Conservation (phyloP, 2,888 invertebrate species). For the Callosobruchus maculatus region DNA sequence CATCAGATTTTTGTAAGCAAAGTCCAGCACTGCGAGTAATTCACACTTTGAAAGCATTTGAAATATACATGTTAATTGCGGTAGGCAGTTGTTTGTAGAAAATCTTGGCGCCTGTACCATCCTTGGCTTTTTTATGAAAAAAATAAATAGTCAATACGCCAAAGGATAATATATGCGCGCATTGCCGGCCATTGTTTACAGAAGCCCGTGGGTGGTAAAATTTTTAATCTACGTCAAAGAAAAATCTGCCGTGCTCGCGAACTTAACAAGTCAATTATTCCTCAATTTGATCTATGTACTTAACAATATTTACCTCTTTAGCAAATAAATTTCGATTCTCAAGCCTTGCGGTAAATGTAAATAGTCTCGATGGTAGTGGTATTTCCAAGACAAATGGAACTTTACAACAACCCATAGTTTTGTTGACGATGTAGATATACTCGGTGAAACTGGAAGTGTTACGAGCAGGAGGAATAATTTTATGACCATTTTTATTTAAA, state of each 20-base stretch:
- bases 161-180: constrained; percentile 1
- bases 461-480: no score
- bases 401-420: neutral
- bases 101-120: constrained; percentile 19
- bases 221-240: neutral
- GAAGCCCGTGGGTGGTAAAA: constrained; percentile 1
- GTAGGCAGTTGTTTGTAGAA: constrained; percentile 12
- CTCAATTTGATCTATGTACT: neutral
- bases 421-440: neutral
- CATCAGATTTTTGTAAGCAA: neutral
- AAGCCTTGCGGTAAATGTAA: neutral
- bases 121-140: constrained; percentile 12
- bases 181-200: neutral
- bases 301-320: neutral
- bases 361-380: neutral
- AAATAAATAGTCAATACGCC: constrained; percentile 1
- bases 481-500: no score
- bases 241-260: neutral
- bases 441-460: no score
- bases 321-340: neutral
- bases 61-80: neutral
- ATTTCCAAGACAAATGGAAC: neutral
- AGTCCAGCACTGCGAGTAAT: neutral
- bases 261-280: neutral
- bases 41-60: neutral